Percentiles rank a stretch among this genome's conserved stretches.
Conservation (phyloP, 2,888 invertebrate species). For the Noctua fimbriata region DNA sequence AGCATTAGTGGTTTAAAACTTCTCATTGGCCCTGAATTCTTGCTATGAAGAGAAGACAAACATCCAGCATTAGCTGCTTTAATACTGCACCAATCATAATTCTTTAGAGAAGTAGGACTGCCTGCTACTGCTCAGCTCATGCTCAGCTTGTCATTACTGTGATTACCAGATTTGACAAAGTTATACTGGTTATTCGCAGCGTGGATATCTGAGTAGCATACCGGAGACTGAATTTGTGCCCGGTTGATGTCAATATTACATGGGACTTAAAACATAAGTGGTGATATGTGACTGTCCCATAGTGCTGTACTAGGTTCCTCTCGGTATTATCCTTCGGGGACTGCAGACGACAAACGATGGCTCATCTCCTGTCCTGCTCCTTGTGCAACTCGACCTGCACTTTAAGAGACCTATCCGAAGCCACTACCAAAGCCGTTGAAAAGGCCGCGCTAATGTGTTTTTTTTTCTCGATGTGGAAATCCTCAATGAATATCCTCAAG, state of each 20-base stretch:
- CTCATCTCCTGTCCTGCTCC: background rate
- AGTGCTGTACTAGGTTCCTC: background rate
- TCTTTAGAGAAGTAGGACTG: background rate
- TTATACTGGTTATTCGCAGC: background rate
- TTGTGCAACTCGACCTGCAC: background rate
- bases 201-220: background rate
- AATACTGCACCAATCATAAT: background rate
- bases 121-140: background rate
- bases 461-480: too few species aligned
- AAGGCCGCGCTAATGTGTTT: background rate
- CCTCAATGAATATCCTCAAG: too few species aligned
- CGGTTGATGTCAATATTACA: background rate
- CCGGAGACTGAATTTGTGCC: background rate
- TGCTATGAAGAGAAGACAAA: background rate
- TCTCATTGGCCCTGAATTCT: background rate
- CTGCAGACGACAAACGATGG: background rate
- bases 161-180: background rate
- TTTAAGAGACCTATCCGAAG: background rate
- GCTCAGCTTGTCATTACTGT: background rate
- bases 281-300: background rate
- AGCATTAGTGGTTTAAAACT: background rate
- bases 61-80: background rate
- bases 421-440: background rate
- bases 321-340: background rate
- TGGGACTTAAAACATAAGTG: background rate